Evolutionary conservation across 2,113 vertebrate species (phyloP), one percentile per base, ranked within the genome.

Genomic region (Tetraodon nigroviridis): DNA sequence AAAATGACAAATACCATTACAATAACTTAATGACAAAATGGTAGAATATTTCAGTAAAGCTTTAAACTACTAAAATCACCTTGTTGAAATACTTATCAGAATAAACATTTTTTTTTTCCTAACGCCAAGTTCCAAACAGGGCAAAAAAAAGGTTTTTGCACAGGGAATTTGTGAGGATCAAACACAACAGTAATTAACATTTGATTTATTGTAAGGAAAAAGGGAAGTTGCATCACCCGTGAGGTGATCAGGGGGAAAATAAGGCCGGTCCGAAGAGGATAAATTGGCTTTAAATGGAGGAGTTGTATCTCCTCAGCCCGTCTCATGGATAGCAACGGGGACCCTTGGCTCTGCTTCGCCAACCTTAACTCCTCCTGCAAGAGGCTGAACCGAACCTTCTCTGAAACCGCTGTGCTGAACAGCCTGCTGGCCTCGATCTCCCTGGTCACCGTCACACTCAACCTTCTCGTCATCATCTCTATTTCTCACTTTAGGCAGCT

Each of bases 401-500:
- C 42, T 13, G 54, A 70, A 29, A 0, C 46, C 0, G 0, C 11
- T 0, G 7, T 62, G 1, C 55, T 78, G 58, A 73, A 63, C 66
- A 40, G 51, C 1, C 46, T 70, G 0, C 61, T 78, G 45, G 66
- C 55, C 1, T 48, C 4, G 0, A 0, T 59, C 58, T 73, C 69
- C 14, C 60, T 72, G 52, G 51, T 77, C 64, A 73, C 69, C 0
- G 65, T 77, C 6, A 58, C 8, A 0, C 69, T 73, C 51, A 77
- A 77, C 55, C 24, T 73, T 5, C 52, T 77, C 2, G 61, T 77
- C 48, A 17, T 77, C 24, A 12, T 77, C 53, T 68, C 69, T 57
- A 77, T 77, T 64, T 55, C 69, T 8, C 75, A 69, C 46, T 73
- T 80, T 74, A 67, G 69, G 64, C 79, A 86, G 69, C 86, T 89